A percentile compares a stretch with the other conserved stretches of the same genome.
Conservation (phyloP, 2,888 invertebrate species). For the Cyclophora punctaria region DNA sequence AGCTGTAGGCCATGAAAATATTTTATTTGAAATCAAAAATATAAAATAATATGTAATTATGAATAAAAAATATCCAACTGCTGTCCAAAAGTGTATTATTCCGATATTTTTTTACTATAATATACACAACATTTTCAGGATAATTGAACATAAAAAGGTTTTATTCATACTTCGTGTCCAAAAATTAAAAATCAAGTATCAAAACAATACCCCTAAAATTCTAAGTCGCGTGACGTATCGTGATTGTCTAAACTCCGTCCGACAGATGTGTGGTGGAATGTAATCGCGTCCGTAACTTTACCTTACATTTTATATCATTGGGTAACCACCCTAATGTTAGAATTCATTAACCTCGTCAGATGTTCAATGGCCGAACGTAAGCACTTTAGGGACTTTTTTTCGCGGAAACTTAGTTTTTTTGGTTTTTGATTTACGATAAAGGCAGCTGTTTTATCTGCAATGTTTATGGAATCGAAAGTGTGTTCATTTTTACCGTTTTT, state of each 20-base stretch:
- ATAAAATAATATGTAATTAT: too few relatives aligned
- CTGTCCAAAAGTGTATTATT: too few relatives aligned
- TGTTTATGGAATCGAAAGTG: neutral
- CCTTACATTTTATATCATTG: conserved; percentile 65
- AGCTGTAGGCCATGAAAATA: too few relatives aligned
- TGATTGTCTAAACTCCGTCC: conserved; percentile 73
- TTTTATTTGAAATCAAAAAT: too few relatives aligned
- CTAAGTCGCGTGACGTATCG: conserved; percentile 71
- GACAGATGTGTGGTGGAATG: conserved; percentile 75
- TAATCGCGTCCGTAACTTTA: conserved; percentile 67
- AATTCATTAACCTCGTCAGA: conserved; percentile 73
- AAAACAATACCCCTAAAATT: conserved; percentile 26
- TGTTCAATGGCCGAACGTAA: conserved; percentile 68
- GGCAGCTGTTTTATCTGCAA: conserved; percentile 19
- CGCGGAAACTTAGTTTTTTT: conserved; percentile 45
- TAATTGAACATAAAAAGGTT: too few relatives aligned
- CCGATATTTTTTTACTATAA: too few relatives aligned
- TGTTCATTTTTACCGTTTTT: too few relatives aligned
- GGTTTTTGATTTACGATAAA: conserved; percentile 46
- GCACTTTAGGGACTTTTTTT: conserved; percentile 38
- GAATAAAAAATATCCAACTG: too few relatives aligned
- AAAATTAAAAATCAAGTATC: conserved; percentile 28
- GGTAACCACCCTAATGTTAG: conserved; percentile 45
- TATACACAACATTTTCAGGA: too few relatives aligned
- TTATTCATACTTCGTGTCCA: too few relatives aligned